Percentiles rank a stretch among this genome's conserved stretches.
Conservation (phyloP, 2,797 vertebrate species). For the Coregonus ussuriensis region DNA sequence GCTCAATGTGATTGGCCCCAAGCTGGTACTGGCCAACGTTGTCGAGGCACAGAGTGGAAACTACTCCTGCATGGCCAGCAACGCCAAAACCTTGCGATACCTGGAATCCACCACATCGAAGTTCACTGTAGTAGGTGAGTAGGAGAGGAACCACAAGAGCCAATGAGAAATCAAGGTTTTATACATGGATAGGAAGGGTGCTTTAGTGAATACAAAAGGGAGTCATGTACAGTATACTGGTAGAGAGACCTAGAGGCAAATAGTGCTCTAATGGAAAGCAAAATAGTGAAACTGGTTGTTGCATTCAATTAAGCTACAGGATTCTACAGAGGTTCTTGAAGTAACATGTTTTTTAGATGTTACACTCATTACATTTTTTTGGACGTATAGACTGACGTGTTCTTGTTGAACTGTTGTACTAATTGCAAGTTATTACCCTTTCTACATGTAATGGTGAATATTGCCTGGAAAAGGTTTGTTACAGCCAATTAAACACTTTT, state of each 20-base stretch:
- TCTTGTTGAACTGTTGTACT: neutral
- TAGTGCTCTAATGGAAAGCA: neutral
- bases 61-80: constrained; percentile 61
- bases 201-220: neutral
- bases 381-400: neutral
- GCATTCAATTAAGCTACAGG: neutral
- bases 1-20: accelerated
- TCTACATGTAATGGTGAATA: neutral
- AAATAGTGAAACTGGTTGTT: neutral
- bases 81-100: constrained; percentile 52
- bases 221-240: accelerated
- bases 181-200: neutral
- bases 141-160: constrained; percentile 47
- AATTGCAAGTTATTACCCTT: neutral
- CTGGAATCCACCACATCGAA: accelerated
- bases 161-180: neutral
- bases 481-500: no score
- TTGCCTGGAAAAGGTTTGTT: no score
- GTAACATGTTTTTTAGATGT: neutral
- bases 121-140: constrained; percentile 67
- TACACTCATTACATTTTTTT: neutral
- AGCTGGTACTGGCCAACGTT: constrained; percentile 31
- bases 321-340: neutral
- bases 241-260: neutral
- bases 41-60: neutral